Percentiles rank a stretch among this genome's conserved stretches.
These are phyloP conservation scores for Aleiodes alternator DNA, from an alignment of 2,888 invertebrate species.

Conservation along the genomic window DNA sequence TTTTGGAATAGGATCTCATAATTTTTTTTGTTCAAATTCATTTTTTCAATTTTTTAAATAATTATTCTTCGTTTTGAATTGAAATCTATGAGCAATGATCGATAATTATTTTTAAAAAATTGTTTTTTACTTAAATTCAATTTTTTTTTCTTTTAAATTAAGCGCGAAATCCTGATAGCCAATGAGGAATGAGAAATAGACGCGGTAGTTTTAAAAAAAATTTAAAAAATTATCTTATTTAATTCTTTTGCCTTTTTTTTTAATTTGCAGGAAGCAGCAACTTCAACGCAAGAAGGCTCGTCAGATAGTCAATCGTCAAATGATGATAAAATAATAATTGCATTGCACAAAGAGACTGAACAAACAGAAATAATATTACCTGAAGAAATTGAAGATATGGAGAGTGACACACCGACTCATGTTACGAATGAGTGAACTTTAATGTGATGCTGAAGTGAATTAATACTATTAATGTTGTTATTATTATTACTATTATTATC, in stretches of 20 bases:
- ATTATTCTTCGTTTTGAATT: no score
- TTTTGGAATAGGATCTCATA: no score
- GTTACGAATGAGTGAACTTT: conserved; percentile 67
- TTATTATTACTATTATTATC: background rate
- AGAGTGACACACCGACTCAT: conserved; percentile 67
- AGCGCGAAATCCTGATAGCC: no score
- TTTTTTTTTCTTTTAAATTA: no score
- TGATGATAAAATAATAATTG: conserved; percentile 87
- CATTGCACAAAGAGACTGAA: conserved; percentile 81
- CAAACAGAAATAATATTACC: conserved; percentile 74
- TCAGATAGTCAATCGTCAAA: conserved; percentile 84
- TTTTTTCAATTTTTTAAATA: no score
- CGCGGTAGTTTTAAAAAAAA: no score
- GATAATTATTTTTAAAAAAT: no score
- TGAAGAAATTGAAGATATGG: conserved; percentile 67
- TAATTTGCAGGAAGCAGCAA: conserved; percentile 80
- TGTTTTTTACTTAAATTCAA: no score
- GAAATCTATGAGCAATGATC: no score
- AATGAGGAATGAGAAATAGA: no score
- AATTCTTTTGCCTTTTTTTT: conserved; percentile 22
- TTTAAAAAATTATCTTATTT: no score
- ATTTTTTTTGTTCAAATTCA: no score
- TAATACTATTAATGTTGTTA: background rate
- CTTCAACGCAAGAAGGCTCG: conserved; percentile 84
- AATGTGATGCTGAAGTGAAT: background rate